Base-by-base conservation (phyloP, 2,113 vertebrate genomes). In the Micronycteris hirsuta region DNA sequence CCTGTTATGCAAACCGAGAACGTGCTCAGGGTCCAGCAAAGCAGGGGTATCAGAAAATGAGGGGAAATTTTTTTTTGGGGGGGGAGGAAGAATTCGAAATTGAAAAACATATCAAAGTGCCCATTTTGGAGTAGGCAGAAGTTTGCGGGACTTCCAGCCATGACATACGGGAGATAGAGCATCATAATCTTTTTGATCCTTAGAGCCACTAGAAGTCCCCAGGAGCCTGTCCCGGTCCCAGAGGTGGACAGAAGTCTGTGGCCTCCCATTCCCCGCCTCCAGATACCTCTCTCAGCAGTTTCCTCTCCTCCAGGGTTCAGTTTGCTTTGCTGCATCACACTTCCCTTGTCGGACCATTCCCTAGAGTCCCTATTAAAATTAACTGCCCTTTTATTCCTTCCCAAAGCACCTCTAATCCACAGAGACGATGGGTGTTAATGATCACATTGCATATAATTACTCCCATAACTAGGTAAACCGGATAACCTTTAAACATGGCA, bases 341-440 rank as follows among this genome's bases (percentile, higher is more conserved):
- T 13, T n/a, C 49, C 56, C 47, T 49, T 7, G 3, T 15, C 26
- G 52, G 20, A 47, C 41, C 31, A 13, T 31, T 95, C 78, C 58
- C 88, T 54, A 2, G 47, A 54, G 58, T n/a, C 82, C 45, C 88
- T 68, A 82, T 94, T 88, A 96, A 96, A 91, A 88, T 89, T 85
- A 71, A 89, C 28, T 89, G 78, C 73, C 81, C 70, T 93, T 68
- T 86, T n/a, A 67, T 65, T 82, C 68, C 63, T 89, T 67, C 89
- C 83, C 49, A 5, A 11, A 83, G 86, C 89, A 74, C 67, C 67
- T 86, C 67, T n/a, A 24, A 89, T n/a, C 65, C 56, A 73, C 41
- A 52, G 11, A 13, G 67, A 47, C 3, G 28, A 78, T 63, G 70
- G 58, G 80, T 63, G 73, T 77, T 96, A 94, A 95, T 92, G 93